Percentiles rank a stretch among this genome's conserved stretches.
These are phyloP conservation scores for Athalia rosae DNA, from an alignment of 2,888 invertebrate species.

Conservation along the genomic window DNA sequence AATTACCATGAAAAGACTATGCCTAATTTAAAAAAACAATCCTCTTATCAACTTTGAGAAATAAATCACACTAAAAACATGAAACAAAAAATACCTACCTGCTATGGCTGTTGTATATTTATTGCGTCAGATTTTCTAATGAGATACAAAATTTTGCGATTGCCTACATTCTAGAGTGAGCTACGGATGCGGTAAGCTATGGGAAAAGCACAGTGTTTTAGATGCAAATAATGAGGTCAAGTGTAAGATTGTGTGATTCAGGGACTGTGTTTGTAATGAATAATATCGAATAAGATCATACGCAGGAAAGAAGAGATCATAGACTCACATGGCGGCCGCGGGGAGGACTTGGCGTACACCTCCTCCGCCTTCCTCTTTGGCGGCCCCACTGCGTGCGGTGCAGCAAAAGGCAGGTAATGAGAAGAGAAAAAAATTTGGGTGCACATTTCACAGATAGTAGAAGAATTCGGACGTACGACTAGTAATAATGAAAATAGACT, in stretches of 20 bases:
- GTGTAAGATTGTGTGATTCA: background rate
- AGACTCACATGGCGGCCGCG: slow-evolving; percentile 44
- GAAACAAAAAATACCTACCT: too few species aligned
- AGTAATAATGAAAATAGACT: background rate
- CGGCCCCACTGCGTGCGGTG: slow-evolving; percentile 46
- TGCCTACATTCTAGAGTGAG: too few species aligned
- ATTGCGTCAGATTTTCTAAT: too few species aligned
- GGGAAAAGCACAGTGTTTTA: background rate
- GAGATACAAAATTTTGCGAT: too few species aligned
- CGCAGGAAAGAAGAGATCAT: slow-evolving; percentile 28
- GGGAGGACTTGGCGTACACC: slow-evolving; percentile 40
- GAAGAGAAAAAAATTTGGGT: slow-evolving; percentile 30
- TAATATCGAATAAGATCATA: background rate
- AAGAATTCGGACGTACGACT: slow-evolving; percentile 11
- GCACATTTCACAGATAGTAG: background rate
- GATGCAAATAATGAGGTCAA: background rate
- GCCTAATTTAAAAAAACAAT: too few species aligned
- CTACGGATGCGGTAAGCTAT: too few species aligned
- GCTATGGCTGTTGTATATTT: too few species aligned
- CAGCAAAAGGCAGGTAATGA: slow-evolving; percentile 37
- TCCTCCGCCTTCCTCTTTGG: slow-evolving; percentile 41
- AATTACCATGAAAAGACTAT: too few species aligned
- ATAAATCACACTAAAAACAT: too few species aligned
- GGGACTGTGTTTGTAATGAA: slow-evolving; percentile 13
- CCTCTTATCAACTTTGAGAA: too few species aligned